Percentiles rank a stretch among this genome's conserved stretches.
Evolutionary conservation across 2,113 vertebrate species (phyloP).

Genomic region (Xiphorhynchus elegans): DNA sequence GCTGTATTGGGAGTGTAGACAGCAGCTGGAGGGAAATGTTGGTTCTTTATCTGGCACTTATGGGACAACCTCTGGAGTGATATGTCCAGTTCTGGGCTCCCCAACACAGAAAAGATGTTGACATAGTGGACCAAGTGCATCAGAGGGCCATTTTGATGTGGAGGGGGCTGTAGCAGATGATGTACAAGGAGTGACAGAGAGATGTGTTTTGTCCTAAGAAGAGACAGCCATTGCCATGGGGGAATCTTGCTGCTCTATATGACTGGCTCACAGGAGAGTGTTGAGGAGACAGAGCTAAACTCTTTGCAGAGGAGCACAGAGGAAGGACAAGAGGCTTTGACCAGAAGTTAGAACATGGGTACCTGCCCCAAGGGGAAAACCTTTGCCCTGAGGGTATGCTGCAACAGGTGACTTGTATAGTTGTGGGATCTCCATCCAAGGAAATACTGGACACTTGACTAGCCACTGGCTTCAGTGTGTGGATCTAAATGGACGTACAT

Average conservation of each 20-base stretch:
- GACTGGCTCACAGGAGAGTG: neutral
- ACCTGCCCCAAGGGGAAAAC: neutral
- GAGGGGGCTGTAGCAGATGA: neutral
- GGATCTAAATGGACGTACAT: neutral
- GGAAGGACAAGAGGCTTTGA: neutral
- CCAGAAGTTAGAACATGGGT: neutral
- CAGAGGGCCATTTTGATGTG: neutral
- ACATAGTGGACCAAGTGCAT: neutral
- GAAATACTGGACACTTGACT: fast-evolving
- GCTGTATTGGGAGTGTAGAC: neutral
- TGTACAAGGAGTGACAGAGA: neutral
- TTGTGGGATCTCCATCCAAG: neutral
- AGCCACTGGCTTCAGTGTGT: neutral
- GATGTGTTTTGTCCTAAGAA: neutral
- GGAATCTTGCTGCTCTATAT: neutral
- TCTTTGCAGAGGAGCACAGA: neutral
- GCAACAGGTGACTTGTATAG: neutral
- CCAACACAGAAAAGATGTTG: neutral
- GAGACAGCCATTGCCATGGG: neutral
- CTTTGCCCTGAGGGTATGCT: neutral
- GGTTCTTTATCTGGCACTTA: neutral
- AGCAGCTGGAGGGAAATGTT: neutral
- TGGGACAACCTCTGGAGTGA: neutral
- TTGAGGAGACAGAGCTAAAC: neutral
- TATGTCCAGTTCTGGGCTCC: neutral